phyloP scores from a whole-genome alignment of 2,113 vertebrate genomes.

The Phaetusa simplex region DNA sequence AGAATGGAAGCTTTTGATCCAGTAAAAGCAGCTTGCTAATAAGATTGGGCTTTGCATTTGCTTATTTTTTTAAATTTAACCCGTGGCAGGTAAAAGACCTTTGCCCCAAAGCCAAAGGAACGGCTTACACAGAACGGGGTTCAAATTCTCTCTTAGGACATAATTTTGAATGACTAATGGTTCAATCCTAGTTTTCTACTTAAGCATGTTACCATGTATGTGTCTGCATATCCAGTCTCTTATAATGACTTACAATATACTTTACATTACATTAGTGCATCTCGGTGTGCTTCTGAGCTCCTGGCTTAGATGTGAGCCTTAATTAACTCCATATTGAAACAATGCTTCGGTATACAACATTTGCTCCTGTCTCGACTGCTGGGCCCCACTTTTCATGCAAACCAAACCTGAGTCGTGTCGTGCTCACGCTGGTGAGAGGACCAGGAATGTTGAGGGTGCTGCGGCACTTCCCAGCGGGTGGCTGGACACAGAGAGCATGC shows the following conservation, averaged over 20 bases:
- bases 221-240: background rate
- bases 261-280: background rate
- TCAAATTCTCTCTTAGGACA: background rate
- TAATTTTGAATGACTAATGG: background rate
- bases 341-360: background rate
- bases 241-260: background rate
- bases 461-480: background rate
- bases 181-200: background rate
- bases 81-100: background rate
- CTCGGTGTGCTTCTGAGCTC: background rate
- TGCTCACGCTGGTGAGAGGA: background rate
- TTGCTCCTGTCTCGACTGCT: background rate
- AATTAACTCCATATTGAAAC: background rate
- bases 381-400: background rate
- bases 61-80: background rate
- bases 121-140: accelerated
- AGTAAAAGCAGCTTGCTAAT: background rate
- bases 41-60: background rate
- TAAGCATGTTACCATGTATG: background rate
- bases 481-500: background rate
- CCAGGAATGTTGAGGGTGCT: background rate
- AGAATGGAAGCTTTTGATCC: background rate
- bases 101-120: background rate
- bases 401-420: background rate
- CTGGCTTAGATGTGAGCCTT: background rate